Evolutionary conservation across 2,888 invertebrate genomes (phyloP), one percentile per base, ranked within the genome.

Genomic region (Caenorhabditis drosophilae): DNA sequence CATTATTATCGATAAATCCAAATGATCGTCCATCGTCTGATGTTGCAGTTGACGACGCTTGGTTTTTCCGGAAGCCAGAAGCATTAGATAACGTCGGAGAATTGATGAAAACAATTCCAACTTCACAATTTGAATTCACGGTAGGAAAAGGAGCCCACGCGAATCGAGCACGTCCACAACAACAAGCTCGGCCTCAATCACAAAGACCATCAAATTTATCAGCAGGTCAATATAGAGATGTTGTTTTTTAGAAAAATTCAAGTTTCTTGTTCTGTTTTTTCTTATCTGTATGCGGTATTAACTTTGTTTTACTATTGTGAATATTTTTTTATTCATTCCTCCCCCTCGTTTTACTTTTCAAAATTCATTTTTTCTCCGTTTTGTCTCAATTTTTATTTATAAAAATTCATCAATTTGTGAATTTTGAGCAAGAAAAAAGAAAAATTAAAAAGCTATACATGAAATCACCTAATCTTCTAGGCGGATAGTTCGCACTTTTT

Each of bases 41-140:
- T 84, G 90, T 91, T 25, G 76, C 76, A 2, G 84, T 98, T 1
- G 93, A 95, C 86, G 96, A 98, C 83, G 93, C 95, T 84, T 98
- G 97, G 87, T 98, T 98, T 87, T 98, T 94, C 93, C 91, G 91
- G 4, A 93, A 95, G 84, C 97, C 98, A 0, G 91, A 93, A 91
- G 95, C 96, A 0, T 69, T 70, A 20, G 85, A 85, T 9, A 85
- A 86, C 54, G 78, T 86, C 45, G 79, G 75, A 15, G 80, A 81
- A 45, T 61, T 78, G 31, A 74, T 78, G 58, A 55, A 62, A 9
- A 69, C 11, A 23, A 20, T 42, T 7, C 64, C 75, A 70, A 59
- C 42, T 9, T 73, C 73, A 11, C 62, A 77, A 55, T 80, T 79
- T 72, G 80, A 80, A 60, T 80, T 67, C 61, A 80, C 80, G n/a